These are phyloP conservation scores for Aplochiton taeniatus DNA, from an alignment of 2,797 vertebrate genomes.

Conservation along the genomic window DNA sequence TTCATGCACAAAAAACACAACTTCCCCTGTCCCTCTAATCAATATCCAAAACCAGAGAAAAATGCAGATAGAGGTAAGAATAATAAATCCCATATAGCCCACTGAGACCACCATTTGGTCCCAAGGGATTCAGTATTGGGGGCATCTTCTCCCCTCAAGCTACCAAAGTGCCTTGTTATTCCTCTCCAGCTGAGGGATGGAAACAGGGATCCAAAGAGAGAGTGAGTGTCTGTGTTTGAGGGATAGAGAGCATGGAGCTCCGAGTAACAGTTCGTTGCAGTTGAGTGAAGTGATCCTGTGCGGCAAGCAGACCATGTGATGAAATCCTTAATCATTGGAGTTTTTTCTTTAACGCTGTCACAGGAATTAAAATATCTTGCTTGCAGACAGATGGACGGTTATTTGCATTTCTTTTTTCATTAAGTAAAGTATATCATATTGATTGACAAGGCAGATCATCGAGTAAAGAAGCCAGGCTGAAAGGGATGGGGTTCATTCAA, in stretches of 20 bases:
- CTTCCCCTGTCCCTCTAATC: not conserved
- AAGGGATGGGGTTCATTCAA: not conserved
- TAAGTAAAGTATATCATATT: not conserved
- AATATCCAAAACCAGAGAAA: not conserved
- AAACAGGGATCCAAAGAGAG: too few relatives aligned
- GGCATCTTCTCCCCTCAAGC: slow-evolving; percentile 8
- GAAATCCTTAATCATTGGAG: not conserved
- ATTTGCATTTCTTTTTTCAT: not conserved
- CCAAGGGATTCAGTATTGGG: not conserved
- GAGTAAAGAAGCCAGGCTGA: not conserved
- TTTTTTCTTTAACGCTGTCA: not conserved
- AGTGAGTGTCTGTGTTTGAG: too few relatives aligned
- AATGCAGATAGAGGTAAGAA: not conserved
- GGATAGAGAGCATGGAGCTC: not conserved
- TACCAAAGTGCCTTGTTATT: slow-evolving; percentile 3
- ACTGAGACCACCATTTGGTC: not conserved
- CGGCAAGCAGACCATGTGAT: not conserved
- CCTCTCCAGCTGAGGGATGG: not conserved
- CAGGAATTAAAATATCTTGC: not conserved
- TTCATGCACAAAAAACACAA: too few relatives aligned
- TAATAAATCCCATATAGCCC: not conserved
- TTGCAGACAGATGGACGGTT: not conserved
- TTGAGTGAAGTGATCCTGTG: not conserved
- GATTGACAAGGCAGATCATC: not conserved
- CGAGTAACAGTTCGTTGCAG: not conserved